Base-by-base conservation (phyloP, 2,797 vertebrate species). In the Otolemur crassicaudatus region DNA sequence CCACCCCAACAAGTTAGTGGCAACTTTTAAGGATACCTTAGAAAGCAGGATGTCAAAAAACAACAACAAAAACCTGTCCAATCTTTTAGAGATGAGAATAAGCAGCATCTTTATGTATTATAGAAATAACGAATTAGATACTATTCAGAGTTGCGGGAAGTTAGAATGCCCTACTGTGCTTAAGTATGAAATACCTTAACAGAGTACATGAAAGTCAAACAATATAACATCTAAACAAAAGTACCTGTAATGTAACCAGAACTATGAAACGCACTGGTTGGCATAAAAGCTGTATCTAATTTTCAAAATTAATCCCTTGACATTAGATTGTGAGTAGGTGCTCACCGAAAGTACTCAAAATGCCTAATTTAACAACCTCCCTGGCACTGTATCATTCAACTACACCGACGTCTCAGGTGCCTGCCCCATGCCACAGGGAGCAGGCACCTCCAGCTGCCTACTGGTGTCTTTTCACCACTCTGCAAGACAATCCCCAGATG, bases 241-340 rank as follows among this genome's bases (percentile, higher is more conserved):
- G 56, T 20, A 94, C 5, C 20, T 14, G 60, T 40, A 16, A 76
- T 34, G 87, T 20, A 95, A 69, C 72, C 17, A 56, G 25, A 86
- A 56, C 37, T 88, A 34, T 46, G 46, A 5, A 85, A 91, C 14
- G 7, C 4, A 27, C 4, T 10, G 23, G 23, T n/a, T 14, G 79
- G 27, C 25, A 79, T 91, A 37, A 96, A 81, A 80, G 69, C 0
- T 77, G 14, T 43, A 76, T 2, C 89, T 31, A 56, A 79, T 88
- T 93, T 94, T 87, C 92, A 97, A 31, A 82, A 87, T 5, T 23
- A 4, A 95, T 46, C 83, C 29, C 7, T n/a, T 29, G 34, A 70
- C 1, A 12, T 25, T 61, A 40, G 19, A 61, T 13, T 67, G 25
- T 25, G 63, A 76, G 61, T 4, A 72, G 40, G 29, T 83, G 22